Base-by-base conservation (phyloP, 30 jellyfish, hydroid and myxozoan species). In the Chironex yamaguchii region DNA sequence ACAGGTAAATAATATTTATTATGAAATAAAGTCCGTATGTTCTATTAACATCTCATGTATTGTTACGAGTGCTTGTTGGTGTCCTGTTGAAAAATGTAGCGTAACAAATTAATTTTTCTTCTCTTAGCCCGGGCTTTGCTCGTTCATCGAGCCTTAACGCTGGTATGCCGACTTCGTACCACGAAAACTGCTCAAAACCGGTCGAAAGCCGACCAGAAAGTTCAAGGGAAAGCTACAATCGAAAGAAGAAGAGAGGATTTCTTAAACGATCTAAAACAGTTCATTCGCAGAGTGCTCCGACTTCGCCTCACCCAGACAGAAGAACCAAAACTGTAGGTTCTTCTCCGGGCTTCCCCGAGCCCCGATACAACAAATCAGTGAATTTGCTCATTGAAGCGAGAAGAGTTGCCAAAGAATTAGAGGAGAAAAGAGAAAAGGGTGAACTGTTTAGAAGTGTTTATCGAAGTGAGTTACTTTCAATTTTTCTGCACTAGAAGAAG, bases 401-500 rank as follows among this genome's bases (percentile, higher is more conserved):
- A 52, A 85, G 91, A 22, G 27, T 92, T 12, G 98, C 98, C 34
- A 92, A 74, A 32, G 98, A 92, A 79, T 42, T 92, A 35, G 98
- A 92, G 71, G 98, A 92, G 33, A 77, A 58, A 63, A 85, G 82
- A 77, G 76, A 70, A 27, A 85, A 65, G 30, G 98, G 98, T 31
- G 87, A 70, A 11, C 71, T 91, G 24, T 76, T 91, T 34, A 73
- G 84, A 63, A 72, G 74, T 67, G 65, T 42, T 42, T 42, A 42
- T 17, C 58, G 58, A 9, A 42, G 58, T 42, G 17, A 42, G 58
- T 42, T 9, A 42, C n/a, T n/a, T n/a, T n/a, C n/a, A n/a, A n/a
- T n/a, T n/a, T n/a, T n/a, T n/a, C n/a, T n/a, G n/a, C n/a, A n/a
- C n/a, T n/a, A n/a, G n/a, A n/a, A n/a, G n/a, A n/a, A n/a, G n/a